Evolutionary conservation across 2,113 vertebrate genomes (phyloP).

Genomic region (Daboia siamensis): DNA sequence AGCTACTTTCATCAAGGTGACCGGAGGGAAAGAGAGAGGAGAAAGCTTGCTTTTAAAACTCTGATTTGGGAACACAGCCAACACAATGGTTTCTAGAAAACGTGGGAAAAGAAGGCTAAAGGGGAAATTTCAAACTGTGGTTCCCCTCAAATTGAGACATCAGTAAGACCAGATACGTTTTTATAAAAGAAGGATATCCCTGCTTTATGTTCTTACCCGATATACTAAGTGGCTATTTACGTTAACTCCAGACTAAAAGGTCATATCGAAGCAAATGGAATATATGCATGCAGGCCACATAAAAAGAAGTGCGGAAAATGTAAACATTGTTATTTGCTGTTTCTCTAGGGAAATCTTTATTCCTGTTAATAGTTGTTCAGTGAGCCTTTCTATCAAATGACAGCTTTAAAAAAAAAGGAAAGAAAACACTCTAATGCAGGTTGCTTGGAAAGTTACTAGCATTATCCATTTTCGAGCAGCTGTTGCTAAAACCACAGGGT

Average conservation of each 20-base stretch:
- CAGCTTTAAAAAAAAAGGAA: conserved; percentile 52
- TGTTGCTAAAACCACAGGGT: conserved; percentile 68
- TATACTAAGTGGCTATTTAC: neutral
- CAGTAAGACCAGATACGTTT: neutral
- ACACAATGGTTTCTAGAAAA: conserved; percentile 11
- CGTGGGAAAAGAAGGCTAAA: neutral
- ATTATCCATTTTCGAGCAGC: conserved; percentile 71
- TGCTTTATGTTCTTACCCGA: neutral
- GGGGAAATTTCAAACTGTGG: neutral
- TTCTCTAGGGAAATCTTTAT: conserved; percentile 70
- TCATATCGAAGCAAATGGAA: conserved; percentile 24
- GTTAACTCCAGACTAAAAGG: neutral
- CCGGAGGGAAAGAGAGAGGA: neutral
- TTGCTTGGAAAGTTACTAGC: conserved; percentile 68
- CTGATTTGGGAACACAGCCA: neutral
- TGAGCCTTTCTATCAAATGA: conserved; percentile 70
- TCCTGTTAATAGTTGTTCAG: conserved; percentile 73
- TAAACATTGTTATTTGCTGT: conserved; percentile 44
- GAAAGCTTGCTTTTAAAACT: conserved; percentile 46
- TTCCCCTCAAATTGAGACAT: neutral
- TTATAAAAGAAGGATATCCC: neutral
- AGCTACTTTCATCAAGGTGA: conserved; percentile 56
- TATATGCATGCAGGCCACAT: conserved; percentile 17
- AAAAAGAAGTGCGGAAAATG: conserved; percentile 1
- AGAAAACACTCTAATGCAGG: conserved; percentile 68